Evolutionary conservation across 1,140 invertebrate genomes (phyloP), one percentile per base, ranked within the genome.

Genomic region (Papilio machaon): DNA sequence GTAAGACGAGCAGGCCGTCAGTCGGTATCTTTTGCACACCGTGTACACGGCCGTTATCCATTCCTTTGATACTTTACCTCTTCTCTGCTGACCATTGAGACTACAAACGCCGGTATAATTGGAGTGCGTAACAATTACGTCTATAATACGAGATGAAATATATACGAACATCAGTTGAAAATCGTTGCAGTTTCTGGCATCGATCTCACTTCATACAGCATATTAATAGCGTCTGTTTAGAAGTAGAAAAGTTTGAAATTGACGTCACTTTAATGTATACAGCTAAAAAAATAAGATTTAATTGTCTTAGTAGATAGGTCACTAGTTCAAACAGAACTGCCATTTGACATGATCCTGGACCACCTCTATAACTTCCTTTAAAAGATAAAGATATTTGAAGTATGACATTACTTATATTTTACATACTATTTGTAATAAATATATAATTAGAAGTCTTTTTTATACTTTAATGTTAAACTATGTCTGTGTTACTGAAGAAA

Each of bases 1-100:
- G 17, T 35, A 38, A 78, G 76, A 78, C 76, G 10, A 78, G 76
- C 23, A 35, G 54, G 13, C 52, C 30, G 76, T 78, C 76, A 8
- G 52, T 78, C 15, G 13, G 11, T 43, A 6, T 75, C 49, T 11
- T 5, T 35, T 43, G 76, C 35, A 52, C 17, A 60, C 30, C n/a
- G 54, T 78, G 54, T 35, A 35, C 13, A 13, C n/a, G 23, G 43
- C 17, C n/a, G 13, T 43, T 2, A 43, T 1, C 38, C 7, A 2
- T 79, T 79, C 76, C 76, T 78, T 78, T 78, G 76, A 78, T 78
- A 78, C 76, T 78, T 60, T 43, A 35, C 23, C 9, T 58, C 23
- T n/a, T 58, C 54, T 9, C 64, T 35, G 13, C n/a, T 23, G 17
- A 60, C 30, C 52, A 17, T 54, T 60, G 52, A 78, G 49, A 77